Percentiles rank a stretch among this genome's conserved stretches.
Evolutionary conservation across 2,113 vertebrate genomes (phyloP).

Genomic region (Solenodon paradoxus): DNA sequence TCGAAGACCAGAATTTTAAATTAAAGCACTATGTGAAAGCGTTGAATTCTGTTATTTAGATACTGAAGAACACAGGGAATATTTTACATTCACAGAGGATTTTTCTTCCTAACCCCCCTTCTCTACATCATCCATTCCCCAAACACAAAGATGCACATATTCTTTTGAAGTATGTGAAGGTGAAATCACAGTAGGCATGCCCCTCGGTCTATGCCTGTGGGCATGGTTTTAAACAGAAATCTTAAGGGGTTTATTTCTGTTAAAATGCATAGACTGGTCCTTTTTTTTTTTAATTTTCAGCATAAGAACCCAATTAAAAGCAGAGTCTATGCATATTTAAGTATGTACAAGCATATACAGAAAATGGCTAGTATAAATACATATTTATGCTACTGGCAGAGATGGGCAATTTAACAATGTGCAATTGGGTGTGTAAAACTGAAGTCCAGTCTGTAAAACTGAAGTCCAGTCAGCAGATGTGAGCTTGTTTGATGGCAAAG

Average conservation of each 20-base stretch:
- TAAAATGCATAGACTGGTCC: constrained; percentile 1
- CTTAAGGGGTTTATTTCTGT: constrained; percentile 21
- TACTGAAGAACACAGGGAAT: neutral
- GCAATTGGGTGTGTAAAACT: constrained; percentile 47
- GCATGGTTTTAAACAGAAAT: constrained; percentile 53
- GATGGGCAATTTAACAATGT: constrained; percentile 67
- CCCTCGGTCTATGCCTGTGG: constrained; percentile 50
- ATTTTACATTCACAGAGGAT: constrained; percentile 22
- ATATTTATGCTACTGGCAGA: constrained; percentile 40
- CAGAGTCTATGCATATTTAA: neutral
- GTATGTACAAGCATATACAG: neutral
- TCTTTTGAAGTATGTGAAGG: constrained; percentile 55
- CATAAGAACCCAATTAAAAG: neutral
- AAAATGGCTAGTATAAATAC: too few relatives aligned
- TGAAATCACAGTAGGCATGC: constrained; percentile 23
- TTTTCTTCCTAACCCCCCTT: neutral
- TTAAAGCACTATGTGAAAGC: neutral
- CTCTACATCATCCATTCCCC: neutral
- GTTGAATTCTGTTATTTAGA: constrained; percentile 13
- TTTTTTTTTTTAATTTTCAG: neutral
- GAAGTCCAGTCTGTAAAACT: constrained; percentile 18
- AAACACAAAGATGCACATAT: neutral
- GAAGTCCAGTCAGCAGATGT: constrained; percentile 55
- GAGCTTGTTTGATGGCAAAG: constrained; percentile 29
- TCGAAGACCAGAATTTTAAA: constrained; percentile 33